phyloP scores from a whole-genome alignment of 2,113 vertebrate species.

The Atrichornis clamosus region DNA sequence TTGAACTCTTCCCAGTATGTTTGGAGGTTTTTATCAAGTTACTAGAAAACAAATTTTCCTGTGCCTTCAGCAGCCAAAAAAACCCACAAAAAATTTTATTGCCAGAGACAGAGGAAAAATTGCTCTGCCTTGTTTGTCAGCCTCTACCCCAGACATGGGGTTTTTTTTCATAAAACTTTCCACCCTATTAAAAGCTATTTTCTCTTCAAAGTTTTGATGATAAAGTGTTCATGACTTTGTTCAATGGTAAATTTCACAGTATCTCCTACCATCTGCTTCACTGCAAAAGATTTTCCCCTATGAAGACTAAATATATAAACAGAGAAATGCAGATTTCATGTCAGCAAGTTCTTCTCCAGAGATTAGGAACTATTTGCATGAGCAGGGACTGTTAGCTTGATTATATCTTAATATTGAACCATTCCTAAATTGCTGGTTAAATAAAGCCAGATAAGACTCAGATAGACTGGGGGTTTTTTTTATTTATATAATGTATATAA shows the following conservation, averaged over 20 bases:
- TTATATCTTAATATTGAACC: constrained; percentile 36
- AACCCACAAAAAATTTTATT: background rate
- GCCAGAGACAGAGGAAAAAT: background rate
- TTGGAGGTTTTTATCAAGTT: background rate
- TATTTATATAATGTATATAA: constrained; percentile 3
- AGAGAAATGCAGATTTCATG: constrained; percentile 13
- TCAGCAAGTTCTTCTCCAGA: constrained; percentile 42
- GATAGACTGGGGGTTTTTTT: background rate
- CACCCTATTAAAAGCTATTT: constrained; percentile 11
- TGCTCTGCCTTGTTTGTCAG: background rate
- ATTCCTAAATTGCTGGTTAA: constrained; percentile 7
- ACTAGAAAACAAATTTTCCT: background rate
- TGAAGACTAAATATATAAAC: constrained; percentile 18
- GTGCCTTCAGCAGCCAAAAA: background rate
- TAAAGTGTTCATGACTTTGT: background rate
- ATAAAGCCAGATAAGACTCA: background rate
- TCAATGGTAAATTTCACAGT: background rate
- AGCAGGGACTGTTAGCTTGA: constrained; percentile 8
- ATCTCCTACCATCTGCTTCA: constrained; percentile 27
- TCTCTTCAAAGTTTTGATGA: background rate
- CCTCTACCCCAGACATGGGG: background rate
- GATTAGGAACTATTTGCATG: constrained; percentile 8
- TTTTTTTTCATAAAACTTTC: background rate
- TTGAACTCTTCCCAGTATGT: background rate
- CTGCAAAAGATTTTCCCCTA: background rate